A percentile compares a stretch with the other conserved stretches of the same genome.
phyloP scores from a whole-genome alignment of 37 sponge, comb jelly and placozoan species.

The Beroe ovata region DNA sequence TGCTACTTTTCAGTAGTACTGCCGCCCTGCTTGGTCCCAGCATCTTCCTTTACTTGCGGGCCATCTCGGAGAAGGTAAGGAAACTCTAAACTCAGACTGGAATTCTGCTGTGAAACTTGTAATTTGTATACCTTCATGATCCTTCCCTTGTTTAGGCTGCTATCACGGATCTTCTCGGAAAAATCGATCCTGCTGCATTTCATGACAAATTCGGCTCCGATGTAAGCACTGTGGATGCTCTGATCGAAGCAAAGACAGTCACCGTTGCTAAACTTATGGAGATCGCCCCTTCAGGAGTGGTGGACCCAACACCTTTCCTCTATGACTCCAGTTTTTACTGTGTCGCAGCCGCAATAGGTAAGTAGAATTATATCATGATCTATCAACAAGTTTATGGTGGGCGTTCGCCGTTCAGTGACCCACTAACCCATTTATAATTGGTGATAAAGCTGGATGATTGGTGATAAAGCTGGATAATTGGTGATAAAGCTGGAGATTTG shows the following conservation, averaged over 20 bases:
- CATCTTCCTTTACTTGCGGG: constrained; percentile 28
- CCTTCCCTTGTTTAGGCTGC: constrained; percentile 43
- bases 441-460: no score
- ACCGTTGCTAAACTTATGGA: constrained; percentile 63
- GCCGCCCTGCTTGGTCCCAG: constrained; percentile 38
- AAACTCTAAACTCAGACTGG: neutral
- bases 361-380: no score
- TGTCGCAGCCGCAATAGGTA: constrained; percentile 52
- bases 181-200: constrained; percentile 35
- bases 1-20: constrained; percentile 55
- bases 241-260: constrained; percentile 61
- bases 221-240: neutral
- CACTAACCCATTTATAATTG: no score
- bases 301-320: constrained; percentile 57
- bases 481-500: no score
- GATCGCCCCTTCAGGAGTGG: constrained; percentile 24
- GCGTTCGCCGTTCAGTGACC: no score
- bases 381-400: no score
- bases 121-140: no score
- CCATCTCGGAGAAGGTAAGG: constrained; percentile 13
- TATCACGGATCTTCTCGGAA: constrained; percentile 19
- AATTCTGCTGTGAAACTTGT: no score
- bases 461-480: no score
- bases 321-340: constrained; percentile 38
- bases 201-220: constrained; percentile 38